Evolutionary conservation across 2,797 vertebrate genomes (phyloP), one percentile per base, ranked within the genome.

Genomic region (Semaprochilodus insignis): DNA sequence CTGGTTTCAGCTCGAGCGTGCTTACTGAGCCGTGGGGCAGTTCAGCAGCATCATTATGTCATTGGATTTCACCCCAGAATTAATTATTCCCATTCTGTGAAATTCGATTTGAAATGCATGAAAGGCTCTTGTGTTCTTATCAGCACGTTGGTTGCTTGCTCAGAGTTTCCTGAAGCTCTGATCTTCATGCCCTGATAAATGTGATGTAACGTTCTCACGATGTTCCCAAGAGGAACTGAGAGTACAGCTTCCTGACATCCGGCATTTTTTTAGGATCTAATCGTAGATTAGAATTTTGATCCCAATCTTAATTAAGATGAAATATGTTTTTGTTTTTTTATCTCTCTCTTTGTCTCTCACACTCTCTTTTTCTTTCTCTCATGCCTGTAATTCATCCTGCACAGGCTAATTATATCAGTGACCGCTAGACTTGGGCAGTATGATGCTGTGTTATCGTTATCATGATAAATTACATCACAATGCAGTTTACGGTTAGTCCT

Each of bases 61-160:
- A 69, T 15, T 69, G 23, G n/a, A 74, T 66, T 74, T 74, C 15
- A 81, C 31, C 40, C 40, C 52, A 77, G 44, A 76, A 69, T 34
- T 51, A 76, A 82, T 52, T 23, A 70, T 54, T 62, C 15, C 67
- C 23, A 27, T 62, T 77, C 31, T 10, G 7, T 34, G 19, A 40
- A 59, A 75, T 69, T 67, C 15, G 36, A 51, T 62, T 69, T 69
- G 44, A 23, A 51, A 76, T 55, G 23, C 52, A 74, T 57, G 27
- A 74, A 74, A 57, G 27, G 27, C 27, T 74, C 72, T 74, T 74
- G 72, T 57, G 52, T 74, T 74, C 17, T 74, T 27, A 55, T 57
- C 51, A 21, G 71, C 7, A 6, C 23, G 23, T 25, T 52, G 16
- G 3, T 11, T 17, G 23, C 51, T 27, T 55, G 70, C 51, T 74